Percentiles rank a stretch among this genome's conserved stretches.
These are phyloP conservation scores for Myocastor coypus DNA, from an alignment of 2,113 vertebrate species.

Conservation along the genomic window DNA sequence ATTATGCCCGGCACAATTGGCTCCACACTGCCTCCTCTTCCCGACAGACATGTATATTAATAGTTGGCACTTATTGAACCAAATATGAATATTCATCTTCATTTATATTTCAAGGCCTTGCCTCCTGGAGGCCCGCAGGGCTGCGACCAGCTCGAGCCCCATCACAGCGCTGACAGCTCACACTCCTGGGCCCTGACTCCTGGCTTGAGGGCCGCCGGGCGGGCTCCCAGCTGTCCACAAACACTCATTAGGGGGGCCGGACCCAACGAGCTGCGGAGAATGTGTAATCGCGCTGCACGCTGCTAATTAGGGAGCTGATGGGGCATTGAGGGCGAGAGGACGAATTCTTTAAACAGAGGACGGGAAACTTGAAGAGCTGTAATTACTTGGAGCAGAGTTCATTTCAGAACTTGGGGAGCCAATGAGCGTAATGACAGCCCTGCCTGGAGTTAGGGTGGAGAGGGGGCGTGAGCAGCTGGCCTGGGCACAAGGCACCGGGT, in stretches of 20 bases:
- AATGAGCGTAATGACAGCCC: constrained; percentile 97
- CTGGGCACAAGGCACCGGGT: background rate
- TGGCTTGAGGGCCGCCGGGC: constrained; percentile 96
- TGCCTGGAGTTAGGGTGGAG: constrained; percentile 75
- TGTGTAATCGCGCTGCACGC: constrained; percentile 99
- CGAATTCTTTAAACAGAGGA: constrained; percentile 99
- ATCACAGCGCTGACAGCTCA: constrained; percentile 98
- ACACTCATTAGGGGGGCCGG: constrained; percentile 99
- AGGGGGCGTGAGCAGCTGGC: background rate
- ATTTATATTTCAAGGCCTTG: constrained; percentile 99
- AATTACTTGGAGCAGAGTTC: constrained; percentile 99
- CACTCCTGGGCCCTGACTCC: constrained; percentile 98
- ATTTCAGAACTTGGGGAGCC: constrained; percentile 99
- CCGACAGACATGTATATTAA: constrained; percentile 99
- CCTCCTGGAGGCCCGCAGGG: constrained; percentile 92
- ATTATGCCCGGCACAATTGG: constrained; percentile 92
- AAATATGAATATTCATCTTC: constrained; percentile 99
- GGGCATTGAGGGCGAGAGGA: constrained; percentile 99
- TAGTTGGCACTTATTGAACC: constrained; percentile 97
- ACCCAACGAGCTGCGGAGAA: constrained; percentile 99
- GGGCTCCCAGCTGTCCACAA: constrained; percentile 99
- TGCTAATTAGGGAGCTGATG: constrained; percentile 99
- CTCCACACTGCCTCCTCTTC: constrained; percentile 90
- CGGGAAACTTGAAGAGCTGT: constrained; percentile 99
- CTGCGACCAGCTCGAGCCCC: constrained; percentile 96